Base-by-base conservation (phyloP, 2,113 vertebrate genomes). In the Sylvicapra grimmia region DNA sequence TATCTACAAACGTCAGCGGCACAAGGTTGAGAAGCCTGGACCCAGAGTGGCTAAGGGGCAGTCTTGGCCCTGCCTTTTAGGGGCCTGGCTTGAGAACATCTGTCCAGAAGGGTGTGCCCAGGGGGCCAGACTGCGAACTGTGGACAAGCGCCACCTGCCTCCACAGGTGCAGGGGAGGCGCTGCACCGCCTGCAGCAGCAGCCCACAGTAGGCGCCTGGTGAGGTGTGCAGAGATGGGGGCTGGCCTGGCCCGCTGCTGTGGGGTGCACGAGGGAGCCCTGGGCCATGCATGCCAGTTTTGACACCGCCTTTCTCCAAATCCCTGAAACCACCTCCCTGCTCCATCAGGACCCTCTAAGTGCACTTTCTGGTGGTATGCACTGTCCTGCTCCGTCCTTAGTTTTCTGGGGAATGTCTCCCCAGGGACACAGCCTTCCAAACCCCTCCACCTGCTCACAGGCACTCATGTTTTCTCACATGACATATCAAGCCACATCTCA, bases 121-220 rank as follows among this genome's bases (percentile, higher is more conserved):
- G 53, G 29, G 51, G 47, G 6, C 53, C 14, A 79, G 27, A 40
- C 27, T 75, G 53, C 80, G 83, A 54, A 54, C 29, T 53, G 23
- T 72, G 75, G 86, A 16, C 3, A 2, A 65, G 77, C 5, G 15
- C 12, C 63, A 13, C 21, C 40, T 86, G 61, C 82, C 82, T 51
- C 77, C 14, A 8, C 7, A 18, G 58, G 33, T 18, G 14, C 31
- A 29, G 25, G 51, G 65, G 9, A 61, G 16, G 31, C 6, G 63
- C 9, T 9, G 21, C 3, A 59, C n/a, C 21, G 12, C n/a, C 54
- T 21, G 51, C 40, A 40, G 51, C 13, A n/a, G 72, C 8, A 36
- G 53, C 27, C 68, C n/a, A 21, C 0, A 2, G 36, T 2, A 14
- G 75, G 49, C 23, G 18, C 51, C 53, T 5, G 5, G 82, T 36